These are phyloP conservation scores for Progne subis DNA, from an alignment of 2,113 vertebrate species.

Conservation along the genomic window DNA sequence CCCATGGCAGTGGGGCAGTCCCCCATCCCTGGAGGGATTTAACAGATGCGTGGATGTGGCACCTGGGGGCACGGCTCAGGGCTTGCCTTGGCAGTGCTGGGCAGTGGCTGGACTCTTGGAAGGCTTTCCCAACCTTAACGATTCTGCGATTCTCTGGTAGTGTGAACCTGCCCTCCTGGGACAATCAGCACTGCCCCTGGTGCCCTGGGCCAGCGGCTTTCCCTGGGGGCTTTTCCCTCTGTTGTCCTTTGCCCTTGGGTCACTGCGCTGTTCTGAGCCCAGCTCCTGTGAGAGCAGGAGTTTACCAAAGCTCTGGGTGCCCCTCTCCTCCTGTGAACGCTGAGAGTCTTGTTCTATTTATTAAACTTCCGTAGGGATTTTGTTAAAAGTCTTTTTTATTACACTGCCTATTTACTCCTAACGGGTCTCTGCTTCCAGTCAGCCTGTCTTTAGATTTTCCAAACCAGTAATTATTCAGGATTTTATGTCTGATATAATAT, in stretches of 20 bases:
- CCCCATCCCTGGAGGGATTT: background rate
- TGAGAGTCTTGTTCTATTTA: background rate
- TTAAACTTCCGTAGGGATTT: background rate
- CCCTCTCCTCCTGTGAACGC: background rate
- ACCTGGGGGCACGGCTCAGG: background rate
- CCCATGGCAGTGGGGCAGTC: background rate
- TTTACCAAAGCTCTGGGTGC: background rate
- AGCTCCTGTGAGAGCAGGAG: background rate
- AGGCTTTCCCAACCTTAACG: background rate
- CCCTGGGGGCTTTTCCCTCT: background rate
- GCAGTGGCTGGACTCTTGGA: background rate
- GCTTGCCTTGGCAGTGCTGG: background rate
- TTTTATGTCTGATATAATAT: background rate
- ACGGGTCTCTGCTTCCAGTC: background rate
- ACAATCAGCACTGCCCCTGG: accelerated
- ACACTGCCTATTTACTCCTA: background rate
- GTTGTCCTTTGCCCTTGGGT: background rate
- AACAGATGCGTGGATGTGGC: background rate
- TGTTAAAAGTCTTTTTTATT: background rate
- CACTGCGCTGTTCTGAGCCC: background rate
- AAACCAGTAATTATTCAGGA: background rate
- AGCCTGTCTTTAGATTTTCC: background rate
- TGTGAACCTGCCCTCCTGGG: background rate
- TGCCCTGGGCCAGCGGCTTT: background rate
- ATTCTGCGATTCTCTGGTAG: background rate